Base-by-base conservation (phyloP, 64 coral and sea anemone genomes). In the Montipora capricornis region DNA sequence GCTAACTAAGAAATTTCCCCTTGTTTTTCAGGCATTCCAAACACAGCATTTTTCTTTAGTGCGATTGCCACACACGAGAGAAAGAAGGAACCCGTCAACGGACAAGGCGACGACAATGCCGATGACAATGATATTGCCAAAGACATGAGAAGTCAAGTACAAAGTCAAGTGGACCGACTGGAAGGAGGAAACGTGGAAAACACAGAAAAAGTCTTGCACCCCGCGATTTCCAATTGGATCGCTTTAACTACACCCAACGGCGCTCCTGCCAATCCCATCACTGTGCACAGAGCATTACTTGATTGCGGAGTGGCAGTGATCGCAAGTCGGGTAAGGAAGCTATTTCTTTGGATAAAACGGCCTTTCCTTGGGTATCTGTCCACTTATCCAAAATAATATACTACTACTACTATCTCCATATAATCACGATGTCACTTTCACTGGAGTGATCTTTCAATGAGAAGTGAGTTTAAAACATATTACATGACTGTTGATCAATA, bases 41-140 rank as follows among this genome's bases (percentile, higher is more conserved):
- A 75, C 49, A 47, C 70, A 5, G 69, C 85, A 49, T 88, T 88
- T 29, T 88, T 74, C 70, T 88, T 76, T 49, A 88, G 85, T 55
- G 37, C 70, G 11, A 70, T 88, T 15, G 7, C 74, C 5, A 76
- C 29, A 7, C 74, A 76, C 9, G 74, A 45, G 37, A 47, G 29
- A 12, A 76, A 47, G 15, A 76, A 10, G 9, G 29, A 37, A 37
- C 29, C 51, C 9, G 51, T 55, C 9, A 9, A 55, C 51, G 51
- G 46, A 4, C 20, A 37, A 4, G 47, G 26, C 37, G 3, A 37
- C 4, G 4, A 76, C 37, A 37, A 76, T 5, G 10, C 26, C 2
- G 37, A 8, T 26, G 74, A 76, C 8, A 15, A 37, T 37, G 29
- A 45, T 44, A 14, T 0, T 3, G 29, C 9, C 26, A 13, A 15